A percentile compares a stretch with the other conserved stretches of the same genome.
Conservation (phyloP, 37 sponge, comb jelly and placozoan species). For the Dysidea cf. avara region DNA sequence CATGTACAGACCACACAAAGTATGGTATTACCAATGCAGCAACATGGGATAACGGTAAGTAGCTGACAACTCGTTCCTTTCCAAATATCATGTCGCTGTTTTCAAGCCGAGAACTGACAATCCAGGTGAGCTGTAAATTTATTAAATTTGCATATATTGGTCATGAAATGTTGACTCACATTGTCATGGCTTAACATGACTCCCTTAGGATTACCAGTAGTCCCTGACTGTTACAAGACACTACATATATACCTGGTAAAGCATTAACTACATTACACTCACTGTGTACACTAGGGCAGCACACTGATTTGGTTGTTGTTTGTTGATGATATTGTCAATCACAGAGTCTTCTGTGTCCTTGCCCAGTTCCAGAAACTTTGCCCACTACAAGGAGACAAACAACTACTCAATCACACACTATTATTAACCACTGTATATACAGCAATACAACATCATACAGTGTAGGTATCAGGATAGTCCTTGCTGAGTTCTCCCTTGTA, state of each 20-base stretch:
- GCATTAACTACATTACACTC: constrained; percentile 16
- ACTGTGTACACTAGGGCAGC: constrained; percentile 87
- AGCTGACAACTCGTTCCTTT: constrained; percentile 40
- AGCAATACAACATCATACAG: constrained; percentile 89
- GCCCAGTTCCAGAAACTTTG: constrained; percentile 79
- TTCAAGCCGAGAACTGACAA: constrained; percentile 9
- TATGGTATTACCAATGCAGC: constrained; percentile 60
- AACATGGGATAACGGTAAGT: constrained; percentile 72
- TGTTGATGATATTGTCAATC: constrained; percentile 73
- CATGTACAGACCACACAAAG: no score
- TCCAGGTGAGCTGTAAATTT: constrained; percentile 57
- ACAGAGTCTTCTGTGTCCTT: constrained; percentile 39
- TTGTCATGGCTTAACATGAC: no score
- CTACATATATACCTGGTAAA: background rate
- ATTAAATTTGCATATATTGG: background rate
- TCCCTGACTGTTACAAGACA: no score
- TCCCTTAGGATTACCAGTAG: no score
- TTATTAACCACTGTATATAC: constrained; percentile 85
- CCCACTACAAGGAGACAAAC: no score
- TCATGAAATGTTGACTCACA: no score
- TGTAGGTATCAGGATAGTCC: no score
- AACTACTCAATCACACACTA: no score
- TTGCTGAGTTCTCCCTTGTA: no score
- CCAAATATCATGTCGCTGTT: background rate
- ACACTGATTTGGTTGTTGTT: constrained; percentile 88